Conservation (phyloP, 2,797 vertebrate genomes). For the Halcyon chelicuti region DNA sequence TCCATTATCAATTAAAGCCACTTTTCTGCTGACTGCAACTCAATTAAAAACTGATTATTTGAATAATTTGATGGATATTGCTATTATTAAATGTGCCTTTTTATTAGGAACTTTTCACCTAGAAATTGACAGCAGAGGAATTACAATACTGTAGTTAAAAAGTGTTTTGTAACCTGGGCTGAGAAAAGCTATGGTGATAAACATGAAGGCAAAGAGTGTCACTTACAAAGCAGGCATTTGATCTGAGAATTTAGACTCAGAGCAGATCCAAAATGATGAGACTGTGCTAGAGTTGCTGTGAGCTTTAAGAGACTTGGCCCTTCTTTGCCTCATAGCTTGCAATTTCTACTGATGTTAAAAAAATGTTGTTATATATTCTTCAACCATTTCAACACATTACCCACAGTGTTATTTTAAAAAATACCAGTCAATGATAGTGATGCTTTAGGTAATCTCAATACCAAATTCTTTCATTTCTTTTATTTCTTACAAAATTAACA, state of each 20-base stretch:
- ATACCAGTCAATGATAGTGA: neutral
- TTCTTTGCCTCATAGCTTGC: neutral
- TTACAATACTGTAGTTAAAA: neutral
- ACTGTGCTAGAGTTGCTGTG: neutral
- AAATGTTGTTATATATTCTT: neutral
- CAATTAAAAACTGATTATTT: slow-evolving; percentile 69
- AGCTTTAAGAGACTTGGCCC: neutral
- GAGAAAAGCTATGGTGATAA: neutral
- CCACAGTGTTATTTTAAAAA: neutral
- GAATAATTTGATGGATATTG: slow-evolving; percentile 49
- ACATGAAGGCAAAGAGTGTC: neutral
- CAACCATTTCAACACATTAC: neutral
- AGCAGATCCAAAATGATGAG: neutral
- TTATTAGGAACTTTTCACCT: slow-evolving; percentile 16
- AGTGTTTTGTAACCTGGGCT: neutral
- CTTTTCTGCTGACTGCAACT: slow-evolving; percentile 48
- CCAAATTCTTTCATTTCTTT: neutral
- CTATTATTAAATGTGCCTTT: slow-evolving; percentile 18
- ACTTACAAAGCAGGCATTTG: neutral
- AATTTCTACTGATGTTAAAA: neutral
- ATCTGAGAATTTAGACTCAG: neutral
- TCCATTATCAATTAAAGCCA: slow-evolving; percentile 41
- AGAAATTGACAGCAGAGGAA: slow-evolving; percentile 21
- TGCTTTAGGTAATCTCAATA: neutral
- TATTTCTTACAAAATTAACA: neutral